Evolutionary conservation across 2,797 vertebrate species (phyloP), one percentile per base, ranked within the genome.

Genomic region (Apogon hyalosoma): DNA sequence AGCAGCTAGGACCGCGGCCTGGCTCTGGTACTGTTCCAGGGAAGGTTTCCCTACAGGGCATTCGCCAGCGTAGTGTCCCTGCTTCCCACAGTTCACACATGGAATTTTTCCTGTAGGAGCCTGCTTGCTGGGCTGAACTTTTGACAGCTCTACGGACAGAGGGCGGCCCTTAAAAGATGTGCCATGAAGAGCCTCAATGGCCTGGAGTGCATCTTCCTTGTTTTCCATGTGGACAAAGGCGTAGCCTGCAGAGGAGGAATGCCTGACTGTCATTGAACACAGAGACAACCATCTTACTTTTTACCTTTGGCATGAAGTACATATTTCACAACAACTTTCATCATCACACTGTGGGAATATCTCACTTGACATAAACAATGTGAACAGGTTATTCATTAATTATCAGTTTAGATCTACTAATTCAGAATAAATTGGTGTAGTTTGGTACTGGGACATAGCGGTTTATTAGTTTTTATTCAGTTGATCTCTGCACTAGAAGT

Each of bases 171-270:
- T 99, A 85, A 98, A 96, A 54, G 98, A 97, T 84, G 96, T 98
- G 85, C 97, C 97, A 47, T 99, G 97, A 74, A 99, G 95, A 48
- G 97, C 95, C 88, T 98, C 96, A 80, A 99, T 99, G 89, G 98
- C 98, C 90, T 96, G 96, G 77, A 96, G 94, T 1, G 98, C 97
- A 67, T 98, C 97, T 69, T 97, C 97, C 92, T 99, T 97, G 88
- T 95, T 98, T 92, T 98, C 97, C 98, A 99, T 98, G 93, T 99
- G 98, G 84, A 99, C 97, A 84, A 99, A 99, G 91, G 98, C 97
- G 78, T 98, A 99, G 89, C 98, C 97, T 98, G 94, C 79, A 60
- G 94, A 90, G 74, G 80, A 92, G 92, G 91, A 95, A 92, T 94
- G 79, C 75, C 76, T 79, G 81, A 85, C 80, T 88, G 85, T 91